Evolutionary conservation across 2,888 invertebrate species (phyloP).

Genomic region (Gryllus longicercus): DNA sequence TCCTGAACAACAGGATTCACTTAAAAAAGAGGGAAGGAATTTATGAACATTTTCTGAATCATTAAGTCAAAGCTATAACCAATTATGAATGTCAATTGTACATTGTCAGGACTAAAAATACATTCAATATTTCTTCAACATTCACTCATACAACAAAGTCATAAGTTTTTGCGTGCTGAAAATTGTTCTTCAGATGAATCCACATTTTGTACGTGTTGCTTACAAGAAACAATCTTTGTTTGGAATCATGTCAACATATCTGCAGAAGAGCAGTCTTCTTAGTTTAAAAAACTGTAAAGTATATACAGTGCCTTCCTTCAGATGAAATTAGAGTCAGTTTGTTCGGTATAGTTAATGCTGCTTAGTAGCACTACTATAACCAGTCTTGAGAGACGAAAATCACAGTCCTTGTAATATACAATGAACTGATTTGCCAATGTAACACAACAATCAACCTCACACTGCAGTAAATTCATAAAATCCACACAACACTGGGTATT

Average conservation of each 20-base stretch:
- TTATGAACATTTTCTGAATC: constrained; percentile 6
- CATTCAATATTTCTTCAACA: constrained; percentile 6
- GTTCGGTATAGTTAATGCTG: not conserved
- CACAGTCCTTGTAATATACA: not conserved
- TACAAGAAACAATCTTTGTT: not conserved
- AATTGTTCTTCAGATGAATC: not conserved
- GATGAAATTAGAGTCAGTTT: not conserved
- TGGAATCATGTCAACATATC: not conserved
- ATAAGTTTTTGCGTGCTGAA: not conserved
- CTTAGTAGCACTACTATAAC: constrained; percentile 17
- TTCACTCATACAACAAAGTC: constrained; percentile 1
- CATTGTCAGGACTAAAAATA: constrained; percentile 17
- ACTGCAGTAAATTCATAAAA: no score
- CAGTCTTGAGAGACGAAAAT: not conserved
- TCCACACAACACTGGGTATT: no score
- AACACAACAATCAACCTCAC: no score
- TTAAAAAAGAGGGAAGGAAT: not conserved
- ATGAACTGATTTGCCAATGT: not conserved
- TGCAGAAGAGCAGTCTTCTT: not conserved
- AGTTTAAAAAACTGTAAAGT: not conserved
- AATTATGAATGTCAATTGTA: not conserved
- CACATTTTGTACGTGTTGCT: not conserved
- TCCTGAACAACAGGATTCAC: not conserved
- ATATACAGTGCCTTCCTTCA: not conserved
- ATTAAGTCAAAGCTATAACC: constrained; percentile 6